Evolutionary conservation across 2,797 vertebrate species (phyloP).

Genomic region (Pangasius larnaudii): DNA sequence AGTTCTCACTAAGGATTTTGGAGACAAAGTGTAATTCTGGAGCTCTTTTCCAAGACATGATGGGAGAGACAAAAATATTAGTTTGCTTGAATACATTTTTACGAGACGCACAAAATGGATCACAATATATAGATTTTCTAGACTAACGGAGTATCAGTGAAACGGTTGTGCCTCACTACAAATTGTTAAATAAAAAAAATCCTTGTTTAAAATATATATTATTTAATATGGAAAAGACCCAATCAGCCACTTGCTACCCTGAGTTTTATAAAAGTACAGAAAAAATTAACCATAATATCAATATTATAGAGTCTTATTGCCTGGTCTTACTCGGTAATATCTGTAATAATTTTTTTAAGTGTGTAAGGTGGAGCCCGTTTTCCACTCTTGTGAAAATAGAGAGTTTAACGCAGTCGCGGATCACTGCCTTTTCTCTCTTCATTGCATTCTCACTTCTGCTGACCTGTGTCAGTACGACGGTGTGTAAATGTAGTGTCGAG

Average conservation of each 20-base stretch:
- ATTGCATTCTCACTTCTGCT: constrained; percentile 1
- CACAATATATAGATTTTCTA: not conserved
- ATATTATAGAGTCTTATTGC: not conserved
- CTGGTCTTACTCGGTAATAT: not conserved
- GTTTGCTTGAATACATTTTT: not conserved
- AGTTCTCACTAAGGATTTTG: not conserved
- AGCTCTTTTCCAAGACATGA: not conserved
- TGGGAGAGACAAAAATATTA: not conserved
- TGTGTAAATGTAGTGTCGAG: constrained; percentile 6
- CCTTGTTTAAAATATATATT: not conserved
- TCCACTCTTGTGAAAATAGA: not conserved
- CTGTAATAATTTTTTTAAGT: not conserved
- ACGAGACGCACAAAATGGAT: not conserved
- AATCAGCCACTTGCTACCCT: not conserved
- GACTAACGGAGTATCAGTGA: not conserved
- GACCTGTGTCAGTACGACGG: not conserved
- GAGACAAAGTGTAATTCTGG: not conserved
- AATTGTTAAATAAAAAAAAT: not conserved
- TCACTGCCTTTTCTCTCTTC: not conserved
- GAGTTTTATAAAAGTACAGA: not conserved
- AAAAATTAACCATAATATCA: not conserved
- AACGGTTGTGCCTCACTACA: not conserved
- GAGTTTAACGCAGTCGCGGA: not conserved
- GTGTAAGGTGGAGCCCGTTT: constrained; percentile 8
- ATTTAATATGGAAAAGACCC: not conserved